Conservation (phyloP, 2,113 vertebrate genomes). For the Lepus americanus region DNA sequence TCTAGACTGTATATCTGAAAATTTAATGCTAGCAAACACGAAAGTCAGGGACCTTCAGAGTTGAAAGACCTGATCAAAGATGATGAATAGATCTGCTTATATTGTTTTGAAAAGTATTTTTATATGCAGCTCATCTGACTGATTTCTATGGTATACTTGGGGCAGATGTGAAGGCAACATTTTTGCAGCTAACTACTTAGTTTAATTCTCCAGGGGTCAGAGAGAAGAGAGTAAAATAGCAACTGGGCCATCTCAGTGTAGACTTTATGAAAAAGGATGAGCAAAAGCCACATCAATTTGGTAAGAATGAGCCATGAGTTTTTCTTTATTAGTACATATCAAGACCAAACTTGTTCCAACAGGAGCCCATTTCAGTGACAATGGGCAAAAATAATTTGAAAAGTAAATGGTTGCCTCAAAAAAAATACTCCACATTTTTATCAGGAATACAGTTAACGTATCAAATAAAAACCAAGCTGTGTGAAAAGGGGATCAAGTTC, state of each 20-base stretch:
- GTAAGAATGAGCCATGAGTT: background rate
- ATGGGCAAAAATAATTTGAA: background rate
- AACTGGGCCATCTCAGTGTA: background rate
- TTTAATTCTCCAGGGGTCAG: background rate
- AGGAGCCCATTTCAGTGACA: background rate
- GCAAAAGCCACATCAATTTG: background rate
- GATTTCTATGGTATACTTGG: background rate
- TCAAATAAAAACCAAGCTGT: background rate
- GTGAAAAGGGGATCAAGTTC: background rate
- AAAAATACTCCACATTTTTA: background rate
- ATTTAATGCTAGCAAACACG: background rate
- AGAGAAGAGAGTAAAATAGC: background rate
- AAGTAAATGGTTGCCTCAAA: background rate
- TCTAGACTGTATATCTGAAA: background rate
- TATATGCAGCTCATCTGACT: background rate
- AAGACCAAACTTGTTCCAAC: background rate
- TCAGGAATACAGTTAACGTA: background rate
- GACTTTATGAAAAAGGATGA: background rate
- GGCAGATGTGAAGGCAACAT: background rate
- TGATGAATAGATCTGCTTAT: background rate
- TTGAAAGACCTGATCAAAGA: background rate
- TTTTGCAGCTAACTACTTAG: background rate
- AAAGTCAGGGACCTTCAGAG: background rate
- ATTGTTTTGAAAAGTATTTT: background rate
- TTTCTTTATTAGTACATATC: background rate